Conservation (phyloP, 2,113 vertebrate genomes). For the Marmota monax region DNA sequence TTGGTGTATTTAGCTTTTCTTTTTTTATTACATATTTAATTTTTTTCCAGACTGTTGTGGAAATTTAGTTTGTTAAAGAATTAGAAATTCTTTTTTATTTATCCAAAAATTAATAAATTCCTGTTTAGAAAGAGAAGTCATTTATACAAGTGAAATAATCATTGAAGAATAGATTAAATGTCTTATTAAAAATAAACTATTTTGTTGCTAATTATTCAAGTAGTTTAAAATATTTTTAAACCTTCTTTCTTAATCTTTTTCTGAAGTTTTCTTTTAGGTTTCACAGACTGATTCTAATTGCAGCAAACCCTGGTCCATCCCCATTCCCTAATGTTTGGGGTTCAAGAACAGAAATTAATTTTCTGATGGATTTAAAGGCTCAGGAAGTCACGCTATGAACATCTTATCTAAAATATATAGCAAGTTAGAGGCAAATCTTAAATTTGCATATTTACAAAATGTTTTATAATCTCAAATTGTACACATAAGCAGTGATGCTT, state of each 20-base stretch:
- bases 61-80: neutral
- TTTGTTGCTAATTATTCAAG: neutral
- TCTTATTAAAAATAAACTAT: neutral
- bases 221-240: neutral
- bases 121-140: slow-evolving; percentile 5
- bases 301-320: neutral
- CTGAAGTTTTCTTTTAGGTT: slow-evolving; percentile 74
- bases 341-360: neutral
- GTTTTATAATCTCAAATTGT: neutral
- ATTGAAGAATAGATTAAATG: neutral
- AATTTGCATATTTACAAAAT: neutral
- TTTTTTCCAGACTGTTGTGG: neutral
- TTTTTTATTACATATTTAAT: neutral
- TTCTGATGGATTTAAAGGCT: neutral
- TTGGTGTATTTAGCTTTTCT: slow-evolving; percentile 20
- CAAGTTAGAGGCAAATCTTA: neutral
- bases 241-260: neutral
- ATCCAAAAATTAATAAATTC: neutral
- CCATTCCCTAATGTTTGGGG: neutral
- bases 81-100: slow-evolving; percentile 29
- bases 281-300: slow-evolving; percentile 61
- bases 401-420: slow-evolving; percentile 12
- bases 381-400: neutral
- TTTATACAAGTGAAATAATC: neutral
- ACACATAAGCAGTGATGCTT: neutral